phyloP scores from a whole-genome alignment of 2,797 vertebrate genomes.

The Manis crassicaudata region DNA sequence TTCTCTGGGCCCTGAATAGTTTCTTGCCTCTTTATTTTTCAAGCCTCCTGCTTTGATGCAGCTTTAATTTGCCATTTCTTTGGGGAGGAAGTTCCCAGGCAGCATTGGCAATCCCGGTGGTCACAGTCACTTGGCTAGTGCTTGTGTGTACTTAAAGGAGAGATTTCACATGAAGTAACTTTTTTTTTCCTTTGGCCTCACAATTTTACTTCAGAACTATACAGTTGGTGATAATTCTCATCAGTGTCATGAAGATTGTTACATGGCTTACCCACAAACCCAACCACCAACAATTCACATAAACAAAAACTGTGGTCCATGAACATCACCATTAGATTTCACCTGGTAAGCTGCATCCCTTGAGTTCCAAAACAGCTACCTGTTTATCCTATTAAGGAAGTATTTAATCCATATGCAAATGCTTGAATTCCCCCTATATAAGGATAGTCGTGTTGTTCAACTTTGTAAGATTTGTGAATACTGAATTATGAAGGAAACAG shows the following conservation, averaged over 20 bases:
- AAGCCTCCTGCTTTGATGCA: neutral
- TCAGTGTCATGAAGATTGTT: neutral
- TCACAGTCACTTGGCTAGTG: neutral
- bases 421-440: neutral
- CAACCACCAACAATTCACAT: neutral
- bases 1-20: neutral
- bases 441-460: neutral
- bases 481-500: slow-evolving; percentile 43
- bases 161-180: neutral
- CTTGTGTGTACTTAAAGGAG: neutral
- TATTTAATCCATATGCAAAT: neutral
- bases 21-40: neutral
- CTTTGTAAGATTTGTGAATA: slow-evolving; percentile 64
- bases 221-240: neutral
- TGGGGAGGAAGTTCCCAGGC: neutral
- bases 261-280: neutral
- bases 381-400: neutral
- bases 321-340: neutral
- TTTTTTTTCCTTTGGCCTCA: neutral
- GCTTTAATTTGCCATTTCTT: neutral
- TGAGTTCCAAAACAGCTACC: neutral
- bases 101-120: neutral
- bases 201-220: neutral
- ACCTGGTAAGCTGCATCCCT: neutral
- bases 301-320: neutral